Conservation (phyloP, 2,113 vertebrate genomes). For the Nerophis ophidion region DNA sequence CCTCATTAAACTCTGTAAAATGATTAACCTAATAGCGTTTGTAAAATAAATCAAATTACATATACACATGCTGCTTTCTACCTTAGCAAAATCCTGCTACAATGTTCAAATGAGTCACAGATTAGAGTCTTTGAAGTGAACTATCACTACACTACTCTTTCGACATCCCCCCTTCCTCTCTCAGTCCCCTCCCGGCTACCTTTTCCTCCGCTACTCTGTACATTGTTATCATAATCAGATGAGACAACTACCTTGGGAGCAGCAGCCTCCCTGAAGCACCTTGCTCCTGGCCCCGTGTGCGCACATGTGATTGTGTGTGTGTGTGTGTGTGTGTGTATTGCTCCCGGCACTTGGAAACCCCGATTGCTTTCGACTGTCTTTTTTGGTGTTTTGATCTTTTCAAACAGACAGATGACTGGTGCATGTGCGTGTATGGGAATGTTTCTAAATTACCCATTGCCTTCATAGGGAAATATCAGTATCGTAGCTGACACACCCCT, state of each 20-base stretch:
- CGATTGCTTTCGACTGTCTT: constrained; percentile 66
- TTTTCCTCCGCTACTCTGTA: constrained; percentile 57
- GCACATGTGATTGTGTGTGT: constrained; percentile 14
- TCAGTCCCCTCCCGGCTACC: constrained; percentile 53
- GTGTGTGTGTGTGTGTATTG: constrained; percentile 34
- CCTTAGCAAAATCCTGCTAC: constrained; percentile 1
- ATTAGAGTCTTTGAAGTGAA: constrained; percentile 12
- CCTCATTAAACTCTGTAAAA: no score
- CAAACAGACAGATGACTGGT: constrained; percentile 57
- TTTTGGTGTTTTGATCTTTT: constrained; percentile 63
- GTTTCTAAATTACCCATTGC: constrained; percentile 51
- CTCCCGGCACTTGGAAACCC: constrained; percentile 58
- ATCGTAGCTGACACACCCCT: constrained; percentile 50
- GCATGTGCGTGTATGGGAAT: constrained; percentile 38
- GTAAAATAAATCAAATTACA: background rate
- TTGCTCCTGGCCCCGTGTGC: constrained; percentile 61
- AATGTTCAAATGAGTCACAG: constrained; percentile 8
- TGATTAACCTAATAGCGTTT: no score
- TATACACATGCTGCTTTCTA: background rate
- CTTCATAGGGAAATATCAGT: constrained; percentile 56
- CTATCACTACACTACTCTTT: constrained; percentile 23
- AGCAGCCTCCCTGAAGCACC: constrained; percentile 63
- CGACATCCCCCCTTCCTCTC: constrained; percentile 23
- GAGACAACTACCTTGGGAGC: constrained; percentile 72
- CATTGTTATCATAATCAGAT: constrained; percentile 73